These are phyloP conservation scores for Lasiurus borealis DNA, from an alignment of 2,113 vertebrate species.

Conservation along the genomic window DNA sequence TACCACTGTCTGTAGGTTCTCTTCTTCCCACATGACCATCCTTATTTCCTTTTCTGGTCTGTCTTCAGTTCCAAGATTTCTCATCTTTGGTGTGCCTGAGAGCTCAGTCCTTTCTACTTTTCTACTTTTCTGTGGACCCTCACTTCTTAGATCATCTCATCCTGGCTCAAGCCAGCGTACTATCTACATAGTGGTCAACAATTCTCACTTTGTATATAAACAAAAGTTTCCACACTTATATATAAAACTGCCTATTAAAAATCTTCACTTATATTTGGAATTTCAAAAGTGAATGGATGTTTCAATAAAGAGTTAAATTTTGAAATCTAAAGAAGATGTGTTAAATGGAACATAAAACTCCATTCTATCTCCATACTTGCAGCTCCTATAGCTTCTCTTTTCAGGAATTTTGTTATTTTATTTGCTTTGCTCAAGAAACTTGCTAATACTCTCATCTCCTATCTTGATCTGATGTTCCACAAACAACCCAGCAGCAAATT, in stretches of 20 bases:
- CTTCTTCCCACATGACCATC: background rate
- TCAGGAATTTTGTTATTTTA: background rate
- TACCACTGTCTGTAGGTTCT: background rate
- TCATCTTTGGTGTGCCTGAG: background rate
- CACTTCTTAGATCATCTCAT: background rate
- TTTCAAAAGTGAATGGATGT: background rate
- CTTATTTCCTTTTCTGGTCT: background rate
- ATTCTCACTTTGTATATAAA: background rate
- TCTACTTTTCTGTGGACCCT: background rate
- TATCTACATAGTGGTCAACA: background rate
- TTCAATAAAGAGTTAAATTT: background rate
- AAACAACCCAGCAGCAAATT: background rate
- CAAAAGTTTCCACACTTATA: background rate
- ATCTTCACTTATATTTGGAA: background rate
- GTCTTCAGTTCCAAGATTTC: background rate
- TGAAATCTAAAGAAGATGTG: background rate
- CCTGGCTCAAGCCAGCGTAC: background rate
- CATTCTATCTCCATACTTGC: background rate
- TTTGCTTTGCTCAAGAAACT: background rate
- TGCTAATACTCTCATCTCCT: background rate
- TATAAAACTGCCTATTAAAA: background rate
- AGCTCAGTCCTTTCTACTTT: background rate
- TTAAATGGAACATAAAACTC: background rate
- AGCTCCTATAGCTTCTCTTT: background rate
- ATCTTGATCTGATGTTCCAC: background rate